phyloP scores from a whole-genome alignment of 2,888 invertebrate species.

The Polyommatus icarus region DNA sequence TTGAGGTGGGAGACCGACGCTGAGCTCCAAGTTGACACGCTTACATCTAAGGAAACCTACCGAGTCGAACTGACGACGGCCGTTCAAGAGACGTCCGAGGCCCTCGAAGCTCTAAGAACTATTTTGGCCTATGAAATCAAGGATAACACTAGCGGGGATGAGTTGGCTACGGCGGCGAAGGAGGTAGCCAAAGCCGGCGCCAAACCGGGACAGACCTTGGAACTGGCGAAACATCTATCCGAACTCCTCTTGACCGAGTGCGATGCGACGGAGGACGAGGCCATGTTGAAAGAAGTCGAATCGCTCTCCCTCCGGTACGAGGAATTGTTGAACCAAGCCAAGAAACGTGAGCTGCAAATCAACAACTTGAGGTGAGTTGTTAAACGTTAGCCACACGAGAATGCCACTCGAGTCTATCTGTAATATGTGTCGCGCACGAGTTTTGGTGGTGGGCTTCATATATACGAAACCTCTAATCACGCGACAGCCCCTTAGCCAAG shows the following conservation, averaged over 20 bases:
- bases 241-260: constrained; percentile 87
- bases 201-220: constrained; percentile 89
- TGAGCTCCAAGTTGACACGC: constrained; percentile 90
- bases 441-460: constrained; percentile 42
- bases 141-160: constrained; percentile 78
- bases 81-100: constrained; percentile 84
- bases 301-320: constrained; percentile 84
- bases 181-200: constrained; percentile 88
- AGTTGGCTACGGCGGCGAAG: constrained; percentile 83
- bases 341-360: constrained; percentile 87
- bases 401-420: constrained; percentile 34
- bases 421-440: constrained; percentile 41
- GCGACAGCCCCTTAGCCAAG: constrained; percentile 18
- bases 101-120: constrained; percentile 84
- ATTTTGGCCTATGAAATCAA: constrained; percentile 64
- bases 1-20: constrained; percentile 88
- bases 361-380: constrained; percentile 86
- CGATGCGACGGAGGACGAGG: constrained; percentile 83
- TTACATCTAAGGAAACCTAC: constrained; percentile 92
- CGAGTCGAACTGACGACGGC: constrained; percentile 87
- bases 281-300: constrained; percentile 83
- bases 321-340: constrained; percentile 84
- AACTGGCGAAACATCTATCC: constrained; percentile 90
- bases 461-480: constrained; percentile 9
- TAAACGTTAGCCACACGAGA: constrained; percentile 27